Evolutionary conservation across 64 coral and sea anemone genomes (phyloP), one percentile per base, ranked within the genome.

Genomic region (Dendrophyllia cribrosa): DNA sequence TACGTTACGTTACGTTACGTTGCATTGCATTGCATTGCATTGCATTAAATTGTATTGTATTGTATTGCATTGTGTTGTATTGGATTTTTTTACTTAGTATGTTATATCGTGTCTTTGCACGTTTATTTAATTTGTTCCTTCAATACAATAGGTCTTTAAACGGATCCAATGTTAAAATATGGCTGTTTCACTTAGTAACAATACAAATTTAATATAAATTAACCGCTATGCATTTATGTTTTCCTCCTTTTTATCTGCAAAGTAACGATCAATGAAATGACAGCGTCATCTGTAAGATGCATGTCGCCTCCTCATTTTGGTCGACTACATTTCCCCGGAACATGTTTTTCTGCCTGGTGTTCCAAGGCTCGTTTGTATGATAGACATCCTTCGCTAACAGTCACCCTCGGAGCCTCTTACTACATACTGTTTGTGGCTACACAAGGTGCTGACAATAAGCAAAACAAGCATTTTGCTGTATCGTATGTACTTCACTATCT

Each of bases 291-390:
- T n/a, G 75, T 21, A 53, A 55, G 49, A 53, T 77, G 75, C 9
- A 77, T 77, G 75, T 56, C 75, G 20, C 75, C 75, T 21, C 19
- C 75, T 77, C 11, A 77, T 50, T 77, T 77, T 24, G 75, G 48
- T 55, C 75, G 75, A 9, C 75, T 77, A 7, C 46, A 55, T 16
- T 17, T 58, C 46, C 9, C 75, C 53, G 75, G 75, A 1, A 0
- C 7, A 4, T 77, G 75, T 9, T n/a, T 77, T 17, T 77, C 75
- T 77, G 75, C 75, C 10, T 77, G 75, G 75, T 77, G 75, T 55
- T 55, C 75, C 8, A 24, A 24, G 51, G 19, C 51, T 55, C 75
- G 22, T 21, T 77, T 45, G 8, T 1, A 24, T 4, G 51, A 77
- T 55, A 17, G 51, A 23, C 1, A 77, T 12, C 75, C 75, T 8